Percentiles rank a stretch among this genome's conserved stretches.
Evolutionary conservation across 2,888 invertebrate species (phyloP).

Genomic region (Drosophila prostipennis): DNA sequence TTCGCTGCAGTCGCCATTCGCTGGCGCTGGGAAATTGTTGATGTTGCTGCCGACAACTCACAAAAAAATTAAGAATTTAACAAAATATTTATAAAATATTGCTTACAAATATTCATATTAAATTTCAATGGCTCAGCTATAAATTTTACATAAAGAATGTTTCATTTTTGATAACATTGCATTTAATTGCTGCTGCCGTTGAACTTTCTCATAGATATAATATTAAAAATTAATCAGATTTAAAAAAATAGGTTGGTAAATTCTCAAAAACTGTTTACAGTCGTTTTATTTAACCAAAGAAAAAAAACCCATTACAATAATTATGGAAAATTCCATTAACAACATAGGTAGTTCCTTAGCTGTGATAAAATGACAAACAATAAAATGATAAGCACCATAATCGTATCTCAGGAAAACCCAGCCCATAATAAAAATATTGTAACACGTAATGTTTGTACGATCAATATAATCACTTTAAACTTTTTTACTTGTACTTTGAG

Average conservation of each 20-base stretch:
- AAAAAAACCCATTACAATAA: neutral
- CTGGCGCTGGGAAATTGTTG: slow-evolving; percentile 13
- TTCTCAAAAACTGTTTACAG: neutral
- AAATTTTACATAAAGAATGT: slow-evolving; percentile 9
- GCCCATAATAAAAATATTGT: neutral
- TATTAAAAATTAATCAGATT: too few relatives aligned
- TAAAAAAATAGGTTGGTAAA: too few relatives aligned
- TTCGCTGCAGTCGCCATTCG: slow-evolving; percentile 17
- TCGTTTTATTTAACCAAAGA: neutral
- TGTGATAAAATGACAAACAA: neutral
- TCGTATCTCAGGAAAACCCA: neutral
- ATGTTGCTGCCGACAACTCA: slow-evolving; percentile 4
- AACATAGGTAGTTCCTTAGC: neutral
- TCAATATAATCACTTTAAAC: neutral
- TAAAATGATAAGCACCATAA: neutral
- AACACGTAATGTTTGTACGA: neutral
- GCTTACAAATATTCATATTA: neutral
- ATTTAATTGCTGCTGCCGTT: neutral
- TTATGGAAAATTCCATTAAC: neutral
- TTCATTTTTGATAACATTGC: slow-evolving; percentile 6
- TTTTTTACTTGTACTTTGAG: too few relatives aligned
- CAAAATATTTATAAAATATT: neutral
- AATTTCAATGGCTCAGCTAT: neutral
- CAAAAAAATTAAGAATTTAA: neutral
- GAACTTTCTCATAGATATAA: too few relatives aligned